phyloP scores from a whole-genome alignment of 2,113 vertebrate species.

The Nibea coibor region DNA sequence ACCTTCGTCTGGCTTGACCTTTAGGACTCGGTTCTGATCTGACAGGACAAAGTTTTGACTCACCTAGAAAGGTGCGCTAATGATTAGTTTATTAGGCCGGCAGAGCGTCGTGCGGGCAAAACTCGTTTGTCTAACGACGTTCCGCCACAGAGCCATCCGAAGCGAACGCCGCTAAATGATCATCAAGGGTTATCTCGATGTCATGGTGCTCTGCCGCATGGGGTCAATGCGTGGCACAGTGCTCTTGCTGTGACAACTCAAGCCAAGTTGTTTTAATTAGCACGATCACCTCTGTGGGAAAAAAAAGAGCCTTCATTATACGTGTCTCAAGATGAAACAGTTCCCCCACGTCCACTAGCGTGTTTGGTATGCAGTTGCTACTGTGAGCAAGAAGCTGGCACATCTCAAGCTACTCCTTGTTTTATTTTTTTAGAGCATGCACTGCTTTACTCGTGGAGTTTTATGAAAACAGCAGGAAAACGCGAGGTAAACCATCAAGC shows the following conservation, averaged over 20 bases:
- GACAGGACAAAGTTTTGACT: constrained; percentile 1
- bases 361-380: background rate
- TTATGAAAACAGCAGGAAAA: background rate
- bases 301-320: constrained; percentile 39
- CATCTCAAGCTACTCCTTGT: background rate
- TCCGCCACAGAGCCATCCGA: background rate
- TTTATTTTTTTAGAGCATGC: constrained; percentile 3
- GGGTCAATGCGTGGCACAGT: constrained; percentile 55
- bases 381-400: background rate
- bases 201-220: constrained; percentile 29
- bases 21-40: background rate
- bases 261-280: constrained; percentile 77
- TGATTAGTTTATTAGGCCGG: background rate
- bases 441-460: background rate
- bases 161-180: constrained; percentile 40
- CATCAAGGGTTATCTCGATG: constrained; percentile 42
- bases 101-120: background rate
- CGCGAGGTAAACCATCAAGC: background rate
- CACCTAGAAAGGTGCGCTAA: background rate
- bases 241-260: constrained; percentile 61
- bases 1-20: background rate
- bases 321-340: constrained; percentile 35
- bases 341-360: constrained; percentile 10
- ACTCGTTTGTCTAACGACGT: accelerated
- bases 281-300: constrained; percentile 39